Conservation (phyloP, 2,113 vertebrate species). For the Callocephalon fimbriatum region DNA sequence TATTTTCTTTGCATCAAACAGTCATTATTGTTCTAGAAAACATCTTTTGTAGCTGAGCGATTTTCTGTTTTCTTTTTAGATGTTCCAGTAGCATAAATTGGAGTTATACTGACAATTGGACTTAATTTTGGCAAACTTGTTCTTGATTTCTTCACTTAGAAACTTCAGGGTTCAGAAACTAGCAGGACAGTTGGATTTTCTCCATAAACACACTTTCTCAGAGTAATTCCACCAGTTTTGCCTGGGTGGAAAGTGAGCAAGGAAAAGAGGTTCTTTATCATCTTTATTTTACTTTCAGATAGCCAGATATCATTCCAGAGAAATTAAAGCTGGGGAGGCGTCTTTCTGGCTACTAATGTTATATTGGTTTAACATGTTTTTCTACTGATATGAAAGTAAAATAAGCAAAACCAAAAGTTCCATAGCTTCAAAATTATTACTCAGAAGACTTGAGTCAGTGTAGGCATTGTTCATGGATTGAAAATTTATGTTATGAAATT, state of each 20-base stretch:
- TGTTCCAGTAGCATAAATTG: background rate
- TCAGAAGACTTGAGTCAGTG: background rate
- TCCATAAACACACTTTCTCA: fast-evolving
- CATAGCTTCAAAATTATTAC: background rate
- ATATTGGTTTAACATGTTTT: background rate
- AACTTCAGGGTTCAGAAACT: background rate
- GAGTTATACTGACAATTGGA: background rate
- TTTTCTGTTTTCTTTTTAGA: background rate
- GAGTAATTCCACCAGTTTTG: background rate
- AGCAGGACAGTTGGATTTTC: background rate
- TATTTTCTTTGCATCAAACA: background rate
- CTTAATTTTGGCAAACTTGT: background rate
- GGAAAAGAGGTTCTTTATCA: background rate
- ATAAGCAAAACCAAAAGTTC: background rate
- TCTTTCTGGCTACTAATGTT: background rate
- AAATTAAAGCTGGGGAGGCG: fast-evolving
- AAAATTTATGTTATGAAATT: background rate
- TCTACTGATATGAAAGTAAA: background rate
- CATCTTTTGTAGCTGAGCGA: background rate
- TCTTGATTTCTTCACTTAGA: background rate
- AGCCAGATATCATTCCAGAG: background rate
- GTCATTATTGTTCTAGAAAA: background rate
- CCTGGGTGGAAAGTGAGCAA: background rate
- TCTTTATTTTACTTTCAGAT: background rate
- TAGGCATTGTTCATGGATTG: background rate